These are phyloP conservation scores for Mylabris sibirica DNA, from an alignment of 2,888 invertebrate species.

Conservation along the genomic window DNA sequence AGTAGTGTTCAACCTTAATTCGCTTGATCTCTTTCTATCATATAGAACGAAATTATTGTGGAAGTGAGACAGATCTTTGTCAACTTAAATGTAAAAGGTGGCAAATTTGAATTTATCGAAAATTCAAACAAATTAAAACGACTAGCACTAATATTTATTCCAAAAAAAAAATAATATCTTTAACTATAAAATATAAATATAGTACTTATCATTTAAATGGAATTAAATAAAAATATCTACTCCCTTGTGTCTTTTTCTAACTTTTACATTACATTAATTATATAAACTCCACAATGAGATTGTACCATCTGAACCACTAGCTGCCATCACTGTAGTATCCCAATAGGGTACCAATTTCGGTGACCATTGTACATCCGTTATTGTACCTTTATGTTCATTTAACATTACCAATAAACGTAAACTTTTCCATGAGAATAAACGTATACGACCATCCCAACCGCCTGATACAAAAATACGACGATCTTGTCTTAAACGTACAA, in stretches of 20 bases:
- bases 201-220: too few relatives aligned
- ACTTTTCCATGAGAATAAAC: conserved; percentile 81
- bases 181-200: too few relatives aligned
- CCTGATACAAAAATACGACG: conserved; percentile 77
- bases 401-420: conserved; percentile 75
- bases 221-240: too few relatives aligned
- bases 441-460: conserved; percentile 79
- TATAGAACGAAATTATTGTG: background rate
- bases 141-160: too few relatives aligned
- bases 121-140: too few relatives aligned
- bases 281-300: conserved; percentile 84
- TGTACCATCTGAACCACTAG: conserved; percentile 76
- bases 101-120: too few relatives aligned
- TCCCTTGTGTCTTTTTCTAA: too few relatives aligned
- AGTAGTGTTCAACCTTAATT: too few relatives aligned
- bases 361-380: conserved; percentile 78
- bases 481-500: conserved; percentile 72
- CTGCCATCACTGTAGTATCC: conserved; percentile 81
- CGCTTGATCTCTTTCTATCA: too few relatives aligned
- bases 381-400: conserved; percentile 74
- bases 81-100: too few relatives aligned
- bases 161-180: too few relatives aligned
- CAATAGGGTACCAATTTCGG: conserved; percentile 70
- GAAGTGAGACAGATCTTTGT: too few relatives aligned
- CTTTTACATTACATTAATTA: conserved; percentile 61